phyloP scores from a whole-genome alignment of 2,888 invertebrate species.

The Halictus ligatus region DNA sequence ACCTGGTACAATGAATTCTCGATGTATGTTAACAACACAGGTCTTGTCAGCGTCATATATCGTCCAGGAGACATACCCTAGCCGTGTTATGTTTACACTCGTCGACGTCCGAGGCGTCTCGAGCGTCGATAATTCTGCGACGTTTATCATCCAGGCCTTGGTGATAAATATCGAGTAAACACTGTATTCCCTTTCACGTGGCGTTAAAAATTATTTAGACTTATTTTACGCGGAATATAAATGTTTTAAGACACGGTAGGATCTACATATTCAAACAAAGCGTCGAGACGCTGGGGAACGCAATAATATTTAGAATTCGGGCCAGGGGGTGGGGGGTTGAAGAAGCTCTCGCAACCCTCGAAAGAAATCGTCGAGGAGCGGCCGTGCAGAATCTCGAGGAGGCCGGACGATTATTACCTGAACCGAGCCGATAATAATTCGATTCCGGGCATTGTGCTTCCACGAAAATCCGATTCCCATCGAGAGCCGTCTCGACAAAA shows the following conservation, averaged over 20 bases:
- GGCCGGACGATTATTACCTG: conserved; percentile 35
- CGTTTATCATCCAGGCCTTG: too few relatives aligned
- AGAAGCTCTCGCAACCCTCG: not conserved
- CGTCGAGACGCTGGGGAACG: not conserved
- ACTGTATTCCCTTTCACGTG: too few relatives aligned
- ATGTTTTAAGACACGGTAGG: not conserved
- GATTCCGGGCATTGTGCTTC: conserved; percentile 45
- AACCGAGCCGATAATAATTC: conserved; percentile 56
- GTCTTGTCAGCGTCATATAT: too few relatives aligned
- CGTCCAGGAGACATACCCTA: too few relatives aligned
- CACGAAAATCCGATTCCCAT: conserved; percentile 46
- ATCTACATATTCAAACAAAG: not conserved
- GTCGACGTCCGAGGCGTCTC: too few relatives aligned
- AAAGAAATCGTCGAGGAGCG: conserved; percentile 16
- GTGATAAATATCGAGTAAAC: too few relatives aligned
- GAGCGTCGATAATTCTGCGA: too few relatives aligned
- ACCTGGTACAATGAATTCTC: too few relatives aligned
- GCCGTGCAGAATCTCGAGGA: conserved; percentile 3
- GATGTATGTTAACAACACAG: too few relatives aligned
- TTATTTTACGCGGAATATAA: not conserved
- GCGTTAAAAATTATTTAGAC: not conserved
- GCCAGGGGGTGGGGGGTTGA: not conserved
- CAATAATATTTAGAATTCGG: conserved; percentile 11
- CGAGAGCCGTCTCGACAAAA: conserved; percentile 43
- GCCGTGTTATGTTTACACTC: too few relatives aligned